Percentiles rank a stretch among this genome's conserved stretches.
These are phyloP conservation scores for Salvator merianae DNA, from an alignment of 2,113 vertebrate genomes.

Conservation along the genomic window DNA sequence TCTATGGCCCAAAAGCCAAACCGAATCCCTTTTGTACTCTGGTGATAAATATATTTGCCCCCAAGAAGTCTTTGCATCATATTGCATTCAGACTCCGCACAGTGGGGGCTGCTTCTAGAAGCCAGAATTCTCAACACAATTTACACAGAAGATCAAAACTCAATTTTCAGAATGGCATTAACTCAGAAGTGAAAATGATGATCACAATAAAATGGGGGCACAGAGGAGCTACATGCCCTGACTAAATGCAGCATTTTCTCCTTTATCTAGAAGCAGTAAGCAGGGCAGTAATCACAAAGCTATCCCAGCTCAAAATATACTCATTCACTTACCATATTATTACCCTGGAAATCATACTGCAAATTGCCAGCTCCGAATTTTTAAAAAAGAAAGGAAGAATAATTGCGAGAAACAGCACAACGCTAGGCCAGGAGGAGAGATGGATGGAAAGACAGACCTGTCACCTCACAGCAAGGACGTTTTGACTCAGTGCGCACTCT, in stretches of 20 bases:
- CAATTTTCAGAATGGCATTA: slow-evolving; percentile 72
- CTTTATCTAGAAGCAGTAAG: slow-evolving; percentile 17
- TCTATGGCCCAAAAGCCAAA: slow-evolving; percentile 61
- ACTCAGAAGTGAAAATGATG: slow-evolving; percentile 64
- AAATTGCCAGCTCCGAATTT: slow-evolving; percentile 39
- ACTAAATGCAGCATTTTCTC: slow-evolving; percentile 43
- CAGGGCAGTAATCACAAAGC: slow-evolving; percentile 36
- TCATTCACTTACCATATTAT: slow-evolving; percentile 47
- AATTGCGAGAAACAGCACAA: background rate
- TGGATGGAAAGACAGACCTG: too few species aligned
- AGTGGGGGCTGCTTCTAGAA: slow-evolving; percentile 63
- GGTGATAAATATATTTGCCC: slow-evolving; percentile 57
- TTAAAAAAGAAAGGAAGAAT: background rate
- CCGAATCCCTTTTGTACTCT: slow-evolving; percentile 59
- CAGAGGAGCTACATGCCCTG: slow-evolving; percentile 47
- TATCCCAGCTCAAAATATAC: slow-evolving; percentile 20
- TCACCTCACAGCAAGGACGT: background rate
- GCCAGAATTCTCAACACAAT: slow-evolving; percentile 68
- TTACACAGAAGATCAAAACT: slow-evolving; percentile 67
- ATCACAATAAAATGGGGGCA: slow-evolving; percentile 64
- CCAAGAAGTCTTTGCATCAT: slow-evolving; percentile 65
- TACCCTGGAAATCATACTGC: slow-evolving; percentile 23
- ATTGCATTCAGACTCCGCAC: slow-evolving; percentile 65
- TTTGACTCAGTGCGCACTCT: background rate
- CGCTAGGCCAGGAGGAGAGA: background rate